A percentile compares a stretch with the other conserved stretches of the same genome.
These are phyloP conservation scores for Drosophila mayri DNA, from an alignment of 1,140 invertebrate genomes.

Conservation along the genomic window DNA sequence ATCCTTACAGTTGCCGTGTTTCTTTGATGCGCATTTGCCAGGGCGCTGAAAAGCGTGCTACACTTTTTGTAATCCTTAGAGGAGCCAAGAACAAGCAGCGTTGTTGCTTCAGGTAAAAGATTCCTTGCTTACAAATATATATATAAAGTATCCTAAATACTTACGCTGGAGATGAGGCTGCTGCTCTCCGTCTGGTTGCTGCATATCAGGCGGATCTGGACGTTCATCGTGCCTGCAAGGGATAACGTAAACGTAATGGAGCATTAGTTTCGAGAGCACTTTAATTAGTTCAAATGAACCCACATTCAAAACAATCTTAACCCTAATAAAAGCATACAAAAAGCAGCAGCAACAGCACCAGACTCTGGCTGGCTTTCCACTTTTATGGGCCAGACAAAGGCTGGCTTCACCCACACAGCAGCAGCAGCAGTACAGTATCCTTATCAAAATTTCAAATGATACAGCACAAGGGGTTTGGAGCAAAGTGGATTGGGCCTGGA, in stretches of 20 bases:
- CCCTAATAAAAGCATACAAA: conserved; percentile 74
- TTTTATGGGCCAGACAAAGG: conserved; percentile 70
- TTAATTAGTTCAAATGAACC: conserved; percentile 65
- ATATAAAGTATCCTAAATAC: conserved; percentile 36
- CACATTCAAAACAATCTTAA: conserved; percentile 61
- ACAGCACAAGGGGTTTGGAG: conserved; percentile 25
- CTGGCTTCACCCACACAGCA: conserved; percentile 25
- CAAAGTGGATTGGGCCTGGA: conserved; percentile 37
- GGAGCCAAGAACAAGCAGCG: conserved; percentile 11
- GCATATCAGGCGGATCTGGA: conserved; percentile 79
- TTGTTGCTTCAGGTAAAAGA: conserved; percentile 7
- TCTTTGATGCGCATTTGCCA: conserved; percentile 59
- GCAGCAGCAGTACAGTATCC: conserved; percentile 44
- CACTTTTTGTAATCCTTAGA: conserved; percentile 35
- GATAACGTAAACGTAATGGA: conserved; percentile 35
- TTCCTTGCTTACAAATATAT: neutral
- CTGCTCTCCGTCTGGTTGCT: conserved; percentile 57
- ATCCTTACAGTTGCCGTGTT: conserved; percentile 8
- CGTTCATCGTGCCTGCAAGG: conserved; percentile 73
- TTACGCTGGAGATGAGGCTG: conserved; percentile 65
- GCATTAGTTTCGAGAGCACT: conserved; percentile 52
- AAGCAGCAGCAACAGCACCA: conserved; percentile 10
- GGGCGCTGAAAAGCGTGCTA: conserved; percentile 49
- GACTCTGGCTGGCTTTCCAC: conserved; percentile 49
- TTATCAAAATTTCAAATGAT: conserved; percentile 75